Evolutionary conservation across 2,888 invertebrate species (phyloP).

Genomic region (Labia minor): DNA sequence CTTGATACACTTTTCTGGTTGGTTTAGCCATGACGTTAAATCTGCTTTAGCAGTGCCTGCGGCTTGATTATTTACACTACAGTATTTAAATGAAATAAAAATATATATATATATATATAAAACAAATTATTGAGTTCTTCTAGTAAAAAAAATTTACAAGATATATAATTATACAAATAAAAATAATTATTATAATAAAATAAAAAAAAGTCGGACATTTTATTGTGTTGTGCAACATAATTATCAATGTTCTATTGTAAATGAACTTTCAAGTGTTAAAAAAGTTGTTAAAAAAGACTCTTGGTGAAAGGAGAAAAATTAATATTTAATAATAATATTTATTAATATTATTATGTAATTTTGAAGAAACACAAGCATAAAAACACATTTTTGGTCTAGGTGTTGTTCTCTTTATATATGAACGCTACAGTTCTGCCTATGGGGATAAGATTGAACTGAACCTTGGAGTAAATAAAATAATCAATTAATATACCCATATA

Average conservation of each 20-base stretch:
- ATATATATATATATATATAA: neutral
- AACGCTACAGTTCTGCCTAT: neutral
- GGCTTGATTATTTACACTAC: neutral
- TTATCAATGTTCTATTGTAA: neutral
- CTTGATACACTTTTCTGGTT: neutral
- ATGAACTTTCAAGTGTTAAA: neutral
- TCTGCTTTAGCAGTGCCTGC: conserved; percentile 3
- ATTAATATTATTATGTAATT: conserved; percentile 4
- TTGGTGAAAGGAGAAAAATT: conserved; percentile 3
- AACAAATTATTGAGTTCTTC: neutral
- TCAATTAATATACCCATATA: neutral
- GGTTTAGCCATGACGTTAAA: neutral
- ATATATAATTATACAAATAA: neutral
- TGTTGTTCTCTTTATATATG: neutral
- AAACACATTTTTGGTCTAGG: conserved; percentile 1
- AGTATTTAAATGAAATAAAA: neutral
- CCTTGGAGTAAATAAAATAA: neutral
- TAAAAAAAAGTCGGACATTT: neutral
- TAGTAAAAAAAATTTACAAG: neutral
- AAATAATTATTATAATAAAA: neutral
- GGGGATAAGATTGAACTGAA: neutral
- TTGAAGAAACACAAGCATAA: neutral
- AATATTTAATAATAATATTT: neutral
- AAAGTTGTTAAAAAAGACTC: neutral
- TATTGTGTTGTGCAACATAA: conserved; percentile 13